Evolutionary conservation across 35 echinoderm and acorn worm species (phyloP).

Genomic region (Heliocidaris erythrogramma): DNA sequence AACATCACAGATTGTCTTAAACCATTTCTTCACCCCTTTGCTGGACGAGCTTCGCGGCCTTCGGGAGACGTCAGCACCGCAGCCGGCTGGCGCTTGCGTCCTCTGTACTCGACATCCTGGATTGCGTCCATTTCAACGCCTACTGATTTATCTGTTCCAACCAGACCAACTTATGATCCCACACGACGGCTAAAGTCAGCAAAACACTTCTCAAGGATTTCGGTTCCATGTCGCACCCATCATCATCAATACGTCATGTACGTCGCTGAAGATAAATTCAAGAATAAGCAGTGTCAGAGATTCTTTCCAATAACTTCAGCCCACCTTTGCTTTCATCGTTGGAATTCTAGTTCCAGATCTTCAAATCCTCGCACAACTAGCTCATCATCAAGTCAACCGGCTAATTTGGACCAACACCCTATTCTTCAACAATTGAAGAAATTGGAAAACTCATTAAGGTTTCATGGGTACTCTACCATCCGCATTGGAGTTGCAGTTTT

Average conservation of each 20-base stretch:
- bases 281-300: neutral
- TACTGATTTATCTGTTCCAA: neutral
- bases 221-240: neutral
- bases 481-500: conserved; percentile 67
- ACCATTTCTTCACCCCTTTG: neutral
- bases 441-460: conserved; percentile 77
- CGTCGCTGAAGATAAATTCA: neutral
- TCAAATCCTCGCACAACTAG: neutral
- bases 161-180: neutral
- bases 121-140: neutral
- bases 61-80: neutral
- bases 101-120: neutral
- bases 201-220: neutral
- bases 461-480: conserved; percentile 83
- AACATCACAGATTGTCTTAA: neutral
- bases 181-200: neutral
- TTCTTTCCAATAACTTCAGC: neutral
- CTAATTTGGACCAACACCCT: neutral
- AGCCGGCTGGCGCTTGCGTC: neutral
- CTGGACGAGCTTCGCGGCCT: neutral
- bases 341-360: neutral
- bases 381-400: neutral
- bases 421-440: neutral
- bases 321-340: neutral
- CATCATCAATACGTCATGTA: neutral